phyloP scores from a whole-genome alignment of 2,888 invertebrate genomes.

The Mantis religiosa region DNA sequence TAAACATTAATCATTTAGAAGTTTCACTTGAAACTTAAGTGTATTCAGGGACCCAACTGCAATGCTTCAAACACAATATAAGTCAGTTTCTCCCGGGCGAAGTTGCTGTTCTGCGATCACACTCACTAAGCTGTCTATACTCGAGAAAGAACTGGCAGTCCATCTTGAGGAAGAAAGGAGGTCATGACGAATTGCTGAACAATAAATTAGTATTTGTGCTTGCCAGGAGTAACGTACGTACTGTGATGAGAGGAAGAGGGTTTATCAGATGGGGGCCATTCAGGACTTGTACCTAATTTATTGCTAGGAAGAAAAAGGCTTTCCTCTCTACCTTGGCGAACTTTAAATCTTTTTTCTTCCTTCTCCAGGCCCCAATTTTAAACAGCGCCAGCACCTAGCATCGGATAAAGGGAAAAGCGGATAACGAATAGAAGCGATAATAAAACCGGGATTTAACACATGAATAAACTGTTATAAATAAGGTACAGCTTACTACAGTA shows the following conservation, averaged over 20 bases:
- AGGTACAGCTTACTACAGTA: background rate
- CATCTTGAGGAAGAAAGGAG: background rate
- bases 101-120: background rate
- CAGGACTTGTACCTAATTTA: background rate
- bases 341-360: background rate
- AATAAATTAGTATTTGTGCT: background rate
- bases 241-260: background rate
- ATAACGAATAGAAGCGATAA: background rate
- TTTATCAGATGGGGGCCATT: background rate
- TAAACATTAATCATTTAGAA: no score
- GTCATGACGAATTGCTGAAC: background rate
- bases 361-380: background rate
- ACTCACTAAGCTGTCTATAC: background rate
- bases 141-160: background rate
- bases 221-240: background rate
- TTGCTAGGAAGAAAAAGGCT: background rate
- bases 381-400: background rate
- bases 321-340: background rate
- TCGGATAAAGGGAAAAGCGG: background rate
- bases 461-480: background rate
- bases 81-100: background rate
- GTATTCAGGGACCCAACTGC: no score
- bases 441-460: background rate
- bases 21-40: no score
- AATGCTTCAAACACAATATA: no score